Conservation (phyloP, 2,113 vertebrate species). For the Nothoprocta pentlandii region DNA sequence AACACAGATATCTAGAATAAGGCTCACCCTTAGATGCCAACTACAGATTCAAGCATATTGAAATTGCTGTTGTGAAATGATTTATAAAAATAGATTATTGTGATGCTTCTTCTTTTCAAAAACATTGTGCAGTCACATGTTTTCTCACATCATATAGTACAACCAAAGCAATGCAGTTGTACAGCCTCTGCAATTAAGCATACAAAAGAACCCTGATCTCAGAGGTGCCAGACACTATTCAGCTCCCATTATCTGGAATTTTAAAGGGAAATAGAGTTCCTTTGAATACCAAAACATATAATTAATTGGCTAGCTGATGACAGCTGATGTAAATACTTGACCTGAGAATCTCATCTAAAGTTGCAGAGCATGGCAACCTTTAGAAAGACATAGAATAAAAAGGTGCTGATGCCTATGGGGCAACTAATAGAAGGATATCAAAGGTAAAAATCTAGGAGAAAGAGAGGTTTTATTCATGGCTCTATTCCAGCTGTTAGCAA, state of each 20-base stretch:
- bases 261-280: not conserved
- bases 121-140: not conserved
- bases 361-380: not conserved
- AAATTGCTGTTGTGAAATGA: not conserved
- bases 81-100: not conserved
- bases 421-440: not conserved
- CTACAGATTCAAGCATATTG: not conserved
- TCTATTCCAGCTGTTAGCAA: not conserved
- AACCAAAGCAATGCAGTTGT: not conserved
- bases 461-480: not conserved
- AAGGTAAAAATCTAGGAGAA: not conserved
- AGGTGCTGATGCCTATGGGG: accelerated
- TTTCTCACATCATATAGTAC: not conserved
- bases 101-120: not conserved
- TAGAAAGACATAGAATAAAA: not conserved
- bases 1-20: not conserved
- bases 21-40: not conserved
- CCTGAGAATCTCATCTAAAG: not conserved
- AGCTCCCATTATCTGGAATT: not conserved
- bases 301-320: not conserved
- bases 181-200: not conserved
- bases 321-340: not conserved
- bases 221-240: not conserved
- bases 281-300: not conserved
- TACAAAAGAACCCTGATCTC: not conserved